These are phyloP conservation scores for Notarius quadriscutis DNA, from an alignment of 2,113 vertebrate species.

Conservation along the genomic window DNA sequence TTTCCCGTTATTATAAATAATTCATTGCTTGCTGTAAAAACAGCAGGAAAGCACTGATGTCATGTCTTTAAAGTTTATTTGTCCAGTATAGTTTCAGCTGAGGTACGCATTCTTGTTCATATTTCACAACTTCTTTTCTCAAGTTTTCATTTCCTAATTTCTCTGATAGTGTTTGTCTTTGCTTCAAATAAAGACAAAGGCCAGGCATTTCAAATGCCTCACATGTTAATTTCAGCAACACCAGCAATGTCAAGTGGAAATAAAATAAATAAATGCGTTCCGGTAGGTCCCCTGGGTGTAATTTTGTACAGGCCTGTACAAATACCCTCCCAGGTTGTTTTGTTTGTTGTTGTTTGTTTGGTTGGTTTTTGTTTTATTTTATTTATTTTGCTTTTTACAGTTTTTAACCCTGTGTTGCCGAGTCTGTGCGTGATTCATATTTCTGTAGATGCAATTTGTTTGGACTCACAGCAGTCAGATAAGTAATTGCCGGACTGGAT, in stretches of 20 bases:
- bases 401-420: constrained; percentile 37
- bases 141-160: constrained; percentile 5
- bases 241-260: constrained; percentile 47
- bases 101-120: background rate
- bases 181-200: background rate
- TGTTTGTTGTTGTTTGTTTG: too few species aligned
- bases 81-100: background rate
- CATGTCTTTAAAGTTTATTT: constrained; percentile 7
- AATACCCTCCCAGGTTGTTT: background rate
- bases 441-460: background rate
- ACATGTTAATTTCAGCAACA: constrained; percentile 32
- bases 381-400: constrained; percentile 17
- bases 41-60: background rate
- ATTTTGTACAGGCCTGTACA: constrained; percentile 31
- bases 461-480: constrained; percentile 1
- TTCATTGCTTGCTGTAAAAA: constrained; percentile 24
- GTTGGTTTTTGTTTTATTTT: too few species aligned
- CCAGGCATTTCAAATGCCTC: background rate
- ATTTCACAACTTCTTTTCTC: constrained; percentile 4
- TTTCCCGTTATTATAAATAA: constrained; percentile 21
- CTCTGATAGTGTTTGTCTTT: background rate
- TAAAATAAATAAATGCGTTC: constrained; percentile 45
- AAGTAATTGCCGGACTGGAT: background rate
- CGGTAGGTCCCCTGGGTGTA: constrained; percentile 29
- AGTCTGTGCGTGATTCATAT: constrained; percentile 6